phyloP scores from a whole-genome alignment of 2,113 vertebrate species.

The Athene cunicularia region DNA sequence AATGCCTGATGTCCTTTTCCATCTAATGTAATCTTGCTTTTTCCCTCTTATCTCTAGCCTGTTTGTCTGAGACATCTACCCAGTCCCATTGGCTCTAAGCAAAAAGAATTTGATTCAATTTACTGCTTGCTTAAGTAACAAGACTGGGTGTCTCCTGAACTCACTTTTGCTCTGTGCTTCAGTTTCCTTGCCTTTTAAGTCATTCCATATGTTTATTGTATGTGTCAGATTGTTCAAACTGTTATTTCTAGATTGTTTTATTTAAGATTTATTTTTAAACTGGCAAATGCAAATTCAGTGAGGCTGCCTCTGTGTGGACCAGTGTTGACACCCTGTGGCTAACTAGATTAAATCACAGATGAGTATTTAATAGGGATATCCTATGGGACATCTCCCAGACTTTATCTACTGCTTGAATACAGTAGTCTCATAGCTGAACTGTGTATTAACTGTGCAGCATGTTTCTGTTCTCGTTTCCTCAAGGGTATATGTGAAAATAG shows the following conservation, averaged over 20 bases:
- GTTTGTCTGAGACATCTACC: neutral
- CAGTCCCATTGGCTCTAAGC: neutral
- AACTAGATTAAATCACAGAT: constrained; percentile 17
- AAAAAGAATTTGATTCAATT: neutral
- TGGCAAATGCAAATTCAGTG: neutral
- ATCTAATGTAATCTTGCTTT: neutral
- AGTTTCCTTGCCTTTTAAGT: constrained; percentile 40
- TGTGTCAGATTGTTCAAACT: constrained; percentile 55
- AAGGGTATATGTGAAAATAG: constrained; percentile 26
- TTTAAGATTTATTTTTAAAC: constrained; percentile 62
- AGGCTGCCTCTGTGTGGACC: constrained; percentile 16
- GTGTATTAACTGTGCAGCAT: neutral
- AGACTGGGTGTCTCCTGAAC: neutral
- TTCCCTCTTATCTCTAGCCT: neutral
- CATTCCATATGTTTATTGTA: constrained; percentile 63
- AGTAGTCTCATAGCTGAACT: neutral
- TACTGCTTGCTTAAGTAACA: constrained; percentile 4
- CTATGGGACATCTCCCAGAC: constrained; percentile 3
- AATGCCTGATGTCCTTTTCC: neutral
- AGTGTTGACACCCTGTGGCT: constrained; percentile 42
- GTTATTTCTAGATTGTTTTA: constrained; percentile 67
- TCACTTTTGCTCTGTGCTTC: constrained; percentile 5
- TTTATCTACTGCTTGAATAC: neutral
- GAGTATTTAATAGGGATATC: neutral
- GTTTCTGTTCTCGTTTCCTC: constrained; percentile 13